Evolutionary conservation across 2,797 vertebrate species (phyloP).

Genomic region (Lepilemur septentrionalis): DNA sequence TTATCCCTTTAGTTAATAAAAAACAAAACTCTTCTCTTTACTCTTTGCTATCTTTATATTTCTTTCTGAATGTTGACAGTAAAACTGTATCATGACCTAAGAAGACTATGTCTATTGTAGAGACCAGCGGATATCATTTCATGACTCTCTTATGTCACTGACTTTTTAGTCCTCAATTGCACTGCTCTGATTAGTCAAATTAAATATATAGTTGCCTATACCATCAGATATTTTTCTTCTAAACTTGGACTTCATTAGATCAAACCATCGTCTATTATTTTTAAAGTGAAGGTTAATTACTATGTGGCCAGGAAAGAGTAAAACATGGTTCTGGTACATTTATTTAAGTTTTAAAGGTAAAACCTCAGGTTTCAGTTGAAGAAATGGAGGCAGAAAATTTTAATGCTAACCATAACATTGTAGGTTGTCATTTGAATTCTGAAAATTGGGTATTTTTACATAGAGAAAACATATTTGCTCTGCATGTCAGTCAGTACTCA

Average conservation of each 20-base stretch:
- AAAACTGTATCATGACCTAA: not conserved
- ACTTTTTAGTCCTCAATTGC: not conserved
- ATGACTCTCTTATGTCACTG: not conserved
- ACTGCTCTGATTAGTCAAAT: not conserved
- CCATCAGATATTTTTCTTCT: not conserved
- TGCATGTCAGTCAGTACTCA: not conserved
- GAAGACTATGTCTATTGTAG: not conserved
- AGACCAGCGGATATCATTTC: not conserved
- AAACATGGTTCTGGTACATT: not conserved
- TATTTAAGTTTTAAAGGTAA: constrained; percentile 23
- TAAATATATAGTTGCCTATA: not conserved
- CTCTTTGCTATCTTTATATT: not conserved
- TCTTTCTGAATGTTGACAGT: not conserved
- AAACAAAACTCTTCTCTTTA: not conserved
- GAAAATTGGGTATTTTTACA: not conserved
- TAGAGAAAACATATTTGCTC: not conserved
- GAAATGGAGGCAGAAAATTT: not conserved
- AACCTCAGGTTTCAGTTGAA: not conserved
- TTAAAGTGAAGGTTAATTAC: not conserved
- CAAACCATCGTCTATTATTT: not conserved
- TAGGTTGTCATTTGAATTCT: not conserved
- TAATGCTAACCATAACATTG: not conserved
- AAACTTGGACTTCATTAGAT: not conserved
- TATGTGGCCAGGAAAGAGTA: not conserved
- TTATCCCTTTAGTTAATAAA: not conserved